phyloP scores from a whole-genome alignment of 2,888 invertebrate species.

The Xestia rhomboidea region DNA sequence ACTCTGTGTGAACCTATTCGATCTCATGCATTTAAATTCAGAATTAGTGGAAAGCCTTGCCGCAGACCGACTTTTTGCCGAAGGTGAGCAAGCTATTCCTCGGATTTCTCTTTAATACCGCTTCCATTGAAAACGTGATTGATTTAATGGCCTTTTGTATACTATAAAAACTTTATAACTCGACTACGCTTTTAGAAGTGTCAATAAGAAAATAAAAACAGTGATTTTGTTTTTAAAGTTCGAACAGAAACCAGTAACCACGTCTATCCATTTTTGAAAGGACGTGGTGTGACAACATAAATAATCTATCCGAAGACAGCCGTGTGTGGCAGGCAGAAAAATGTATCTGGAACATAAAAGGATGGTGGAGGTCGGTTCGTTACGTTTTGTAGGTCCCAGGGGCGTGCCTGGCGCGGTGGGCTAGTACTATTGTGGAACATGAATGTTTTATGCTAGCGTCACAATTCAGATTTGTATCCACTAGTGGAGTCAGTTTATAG shows the following conservation, averaged over 20 bases:
- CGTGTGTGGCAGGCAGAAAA: slow-evolving; percentile 82
- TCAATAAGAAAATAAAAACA: slow-evolving; percentile 38
- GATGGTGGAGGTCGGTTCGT: slow-evolving; percentile 86
- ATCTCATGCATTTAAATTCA: slow-evolving; percentile 91
- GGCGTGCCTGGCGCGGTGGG: slow-evolving; percentile 80
- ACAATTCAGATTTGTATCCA: slow-evolving; percentile 88
- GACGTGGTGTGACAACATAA: slow-evolving; percentile 79
- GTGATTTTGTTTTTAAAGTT: slow-evolving; percentile 43
- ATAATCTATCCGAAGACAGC: slow-evolving; percentile 86
- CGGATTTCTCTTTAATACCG: slow-evolving; percentile 80
- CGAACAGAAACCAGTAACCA: slow-evolving; percentile 24
- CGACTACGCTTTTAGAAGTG: slow-evolving; percentile 52
- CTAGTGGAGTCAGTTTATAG: slow-evolving; percentile 80
- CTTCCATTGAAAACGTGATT: slow-evolving; percentile 86
- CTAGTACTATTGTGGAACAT: slow-evolving; percentile 78
- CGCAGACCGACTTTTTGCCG: slow-evolving; percentile 83
- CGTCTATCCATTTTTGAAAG: slow-evolving; percentile 44
- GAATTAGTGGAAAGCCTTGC: slow-evolving; percentile 88
- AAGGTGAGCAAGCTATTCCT: slow-evolving; percentile 83
- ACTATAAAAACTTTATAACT: slow-evolving; percentile 71
- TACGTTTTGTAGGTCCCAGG: slow-evolving; percentile 88
- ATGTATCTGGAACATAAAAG: slow-evolving; percentile 87
- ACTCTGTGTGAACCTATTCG: slow-evolving; percentile 87
- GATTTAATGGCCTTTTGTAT: slow-evolving; percentile 82
- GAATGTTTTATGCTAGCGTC: slow-evolving; percentile 87